A percentile compares a stretch with the other conserved stretches of the same genome.
Conservation (phyloP, 2,113 vertebrate species). For the Chrysemys picta region DNA sequence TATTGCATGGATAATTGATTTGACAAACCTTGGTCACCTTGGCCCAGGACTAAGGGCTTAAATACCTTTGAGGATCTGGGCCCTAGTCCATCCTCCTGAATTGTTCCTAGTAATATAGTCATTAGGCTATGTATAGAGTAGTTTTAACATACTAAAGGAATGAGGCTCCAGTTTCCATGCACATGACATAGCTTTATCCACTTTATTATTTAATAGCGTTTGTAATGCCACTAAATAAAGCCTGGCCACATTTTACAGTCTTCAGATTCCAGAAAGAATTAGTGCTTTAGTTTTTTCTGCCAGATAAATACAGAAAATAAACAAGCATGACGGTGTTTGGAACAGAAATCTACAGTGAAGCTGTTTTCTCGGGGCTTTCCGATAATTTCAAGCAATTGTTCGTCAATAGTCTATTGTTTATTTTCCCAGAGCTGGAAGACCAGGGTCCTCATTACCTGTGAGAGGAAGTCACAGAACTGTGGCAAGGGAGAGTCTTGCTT, state of each 20-base stretch:
- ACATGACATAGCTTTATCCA: not conserved
- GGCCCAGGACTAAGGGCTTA: not conserved
- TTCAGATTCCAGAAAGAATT: not conserved
- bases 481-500: not conserved
- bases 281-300: not conserved
- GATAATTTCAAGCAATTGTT: not conserved
- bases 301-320: not conserved
- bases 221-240: not conserved
- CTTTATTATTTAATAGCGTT: not conserved
- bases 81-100: not conserved
- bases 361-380: not conserved
- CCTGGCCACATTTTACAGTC: not conserved
- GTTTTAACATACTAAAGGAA: not conserved
- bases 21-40: not conserved
- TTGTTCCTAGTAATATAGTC: not conserved
- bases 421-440: not conserved
- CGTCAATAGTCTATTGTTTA: not conserved
- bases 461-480: not conserved
- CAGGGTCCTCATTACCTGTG: not conserved
- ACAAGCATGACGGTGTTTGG: not conserved
- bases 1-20: not conserved
- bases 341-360: not conserved
- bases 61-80: not conserved
- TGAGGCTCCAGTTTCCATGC: not conserved
- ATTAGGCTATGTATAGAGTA: not conserved